These are phyloP conservation scores for Seriola dumerili DNA, from an alignment of 2,113 vertebrate species.

Conservation along the genomic window DNA sequence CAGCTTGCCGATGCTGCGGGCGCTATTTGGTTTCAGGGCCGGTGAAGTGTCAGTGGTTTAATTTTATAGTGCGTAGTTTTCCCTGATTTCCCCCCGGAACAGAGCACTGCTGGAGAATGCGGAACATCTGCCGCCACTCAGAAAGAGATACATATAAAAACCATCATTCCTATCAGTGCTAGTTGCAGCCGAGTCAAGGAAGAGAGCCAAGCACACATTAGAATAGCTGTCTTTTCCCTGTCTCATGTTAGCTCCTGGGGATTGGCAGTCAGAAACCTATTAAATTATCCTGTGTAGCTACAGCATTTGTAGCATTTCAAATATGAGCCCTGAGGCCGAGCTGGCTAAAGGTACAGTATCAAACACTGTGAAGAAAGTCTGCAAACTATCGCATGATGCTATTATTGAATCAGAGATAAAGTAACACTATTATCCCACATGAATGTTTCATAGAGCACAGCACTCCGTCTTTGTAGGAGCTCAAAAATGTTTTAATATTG, in stretches of 20 bases:
- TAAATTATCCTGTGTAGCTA: conserved; percentile 81
- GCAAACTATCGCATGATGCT: conserved; percentile 26
- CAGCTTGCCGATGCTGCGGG: conserved; percentile 78
- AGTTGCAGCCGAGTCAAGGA: conserved; percentile 68
- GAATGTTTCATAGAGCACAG: conserved; percentile 12
- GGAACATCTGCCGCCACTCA: conserved; percentile 84
- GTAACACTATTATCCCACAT: conserved; percentile 25
- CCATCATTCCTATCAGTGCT: conserved; percentile 76
- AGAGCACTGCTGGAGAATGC: conserved; percentile 79
- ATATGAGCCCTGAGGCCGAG: conserved; percentile 73
- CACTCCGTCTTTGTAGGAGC: not conserved
- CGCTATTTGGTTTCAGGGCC: conserved; percentile 82
- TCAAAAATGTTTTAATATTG: conserved; percentile 3
- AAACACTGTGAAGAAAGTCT: conserved; percentile 49
- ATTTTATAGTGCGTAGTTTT: conserved; percentile 86
- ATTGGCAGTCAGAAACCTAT: conserved; percentile 84
- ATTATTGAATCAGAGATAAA: conserved; percentile 34
- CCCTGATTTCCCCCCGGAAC: conserved; percentile 85
- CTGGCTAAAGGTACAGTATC: conserved; percentile 68
- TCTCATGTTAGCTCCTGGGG: conserved; percentile 78
- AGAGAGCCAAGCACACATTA: conserved; percentile 76
- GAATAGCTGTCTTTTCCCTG: conserved; percentile 68
- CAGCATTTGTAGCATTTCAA: conserved; percentile 76
- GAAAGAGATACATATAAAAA: conserved; percentile 79
- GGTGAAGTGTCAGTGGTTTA: conserved; percentile 85